Base-by-base conservation (phyloP, 2,113 vertebrate species). In the Noctilio leporinus region DNA sequence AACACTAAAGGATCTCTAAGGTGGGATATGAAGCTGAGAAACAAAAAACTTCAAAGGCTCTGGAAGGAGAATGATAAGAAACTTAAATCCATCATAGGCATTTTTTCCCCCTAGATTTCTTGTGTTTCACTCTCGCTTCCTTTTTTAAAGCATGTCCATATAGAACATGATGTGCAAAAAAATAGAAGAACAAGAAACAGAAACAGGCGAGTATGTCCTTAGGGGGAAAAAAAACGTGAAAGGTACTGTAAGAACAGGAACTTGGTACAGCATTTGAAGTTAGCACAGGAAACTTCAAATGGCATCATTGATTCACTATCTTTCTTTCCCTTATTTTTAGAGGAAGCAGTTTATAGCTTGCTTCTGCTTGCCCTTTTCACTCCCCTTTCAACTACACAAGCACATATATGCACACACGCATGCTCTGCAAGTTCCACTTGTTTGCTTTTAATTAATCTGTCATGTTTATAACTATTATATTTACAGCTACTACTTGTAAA, bases 281-380 rank as follows among this genome's bases (percentile, higher is more conserved):
- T 94, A 16, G 49, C 95, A 47, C 67, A 89, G 96, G 65, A 95
- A 96, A 69, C 97, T 97, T 98, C 97, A 98, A 98, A 98, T 98
- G 88, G 84, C 93, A 95, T 98, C 95, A 97, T 84, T 97, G 97
- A 98, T 98, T 97, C 87, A 64, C 93, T 84, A 30, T 95, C 86
- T 77, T 93, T 97, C 97, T 98, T 98, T 89, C 92, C 89, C 57
- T 96, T 80, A 77, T 92, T 93, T 96, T 96, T 93, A 88, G 94
- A 96, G 77, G 57, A 95, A 95, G 86, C 97, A 78, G 75, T 75
- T 90, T 93, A 93, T 86, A 97, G 69, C 76, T 96, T 89, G 70
- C 76, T 95, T 95, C 83, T 67, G 33, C 72, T 90, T 76, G 77
- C 70, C 45, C 94, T 96, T 95, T 96, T 96, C 84, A 95, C 75